Evolutionary conservation across 2,888 invertebrate species (phyloP).

Genomic region (Drosophila neonasuta): DNA sequence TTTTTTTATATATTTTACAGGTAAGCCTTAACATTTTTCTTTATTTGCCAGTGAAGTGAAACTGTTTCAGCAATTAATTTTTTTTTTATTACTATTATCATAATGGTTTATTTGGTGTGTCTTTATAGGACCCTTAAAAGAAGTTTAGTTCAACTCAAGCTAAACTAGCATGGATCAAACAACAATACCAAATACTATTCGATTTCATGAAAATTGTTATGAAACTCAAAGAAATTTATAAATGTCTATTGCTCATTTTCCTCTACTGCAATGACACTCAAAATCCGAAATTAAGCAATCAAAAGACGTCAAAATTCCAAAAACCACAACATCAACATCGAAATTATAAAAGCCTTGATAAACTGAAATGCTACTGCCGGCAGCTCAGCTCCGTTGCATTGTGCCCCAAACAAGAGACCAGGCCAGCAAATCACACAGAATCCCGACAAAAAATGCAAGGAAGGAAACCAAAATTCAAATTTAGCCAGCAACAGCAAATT

Average conservation of each 20-base stretch:
- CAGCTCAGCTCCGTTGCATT: slow-evolving; percentile 36
- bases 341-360: slow-evolving; percentile 44
- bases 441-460: slow-evolving; percentile 66
- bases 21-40: too few relatives aligned
- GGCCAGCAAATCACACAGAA: slow-evolving; percentile 65
- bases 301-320: slow-evolving; percentile 21
- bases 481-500: slow-evolving; percentile 27
- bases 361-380: slow-evolving; percentile 44
- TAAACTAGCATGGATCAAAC: slow-evolving; percentile 61
- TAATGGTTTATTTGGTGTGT: not conserved
- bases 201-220: slow-evolving; percentile 65
- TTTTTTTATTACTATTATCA: not conserved
- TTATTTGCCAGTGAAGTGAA: not conserved
- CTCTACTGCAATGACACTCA: slow-evolving; percentile 56
- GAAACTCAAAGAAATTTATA: slow-evolving; percentile 72
- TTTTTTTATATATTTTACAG: too few relatives aligned
- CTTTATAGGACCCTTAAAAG: slow-evolving; percentile 42
- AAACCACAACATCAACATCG: slow-evolving; percentile 22
- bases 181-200: slow-evolving; percentile 30
- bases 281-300: slow-evolving; percentile 36
- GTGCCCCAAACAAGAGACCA: slow-evolving; percentile 57
- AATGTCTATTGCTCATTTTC: slow-evolving; percentile 68
- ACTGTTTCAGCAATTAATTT: not conserved
- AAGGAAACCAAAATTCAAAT: slow-evolving; percentile 74
- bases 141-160: slow-evolving; percentile 29